Base-by-base conservation (phyloP, 2,888 invertebrate genomes). In the Thecocarcelia acutangulata region DNA sequence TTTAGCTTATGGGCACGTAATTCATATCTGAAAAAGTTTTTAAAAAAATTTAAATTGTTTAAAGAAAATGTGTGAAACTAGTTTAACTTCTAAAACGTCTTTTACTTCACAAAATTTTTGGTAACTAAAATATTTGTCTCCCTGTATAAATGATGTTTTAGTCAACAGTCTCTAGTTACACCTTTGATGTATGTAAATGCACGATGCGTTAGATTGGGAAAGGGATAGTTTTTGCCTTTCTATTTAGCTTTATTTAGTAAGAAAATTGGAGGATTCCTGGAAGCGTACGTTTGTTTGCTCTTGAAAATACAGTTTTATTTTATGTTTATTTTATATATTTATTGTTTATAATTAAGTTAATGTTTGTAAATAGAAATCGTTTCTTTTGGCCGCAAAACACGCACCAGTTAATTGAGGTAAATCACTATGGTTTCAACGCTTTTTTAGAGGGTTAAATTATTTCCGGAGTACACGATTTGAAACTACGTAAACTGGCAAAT, bases 341-440 rank as follows among this genome's bases (percentile, higher is more conserved):
- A 50, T 77, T 64, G 69, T 78, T 70, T 78, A 58, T 78, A 78
- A 82, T 82, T 78, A 78, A 78, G 78, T 82, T 82, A 75, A 72
- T 54, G 77, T 70, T 78, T 74, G 52, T 74, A 74, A 82, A 82
- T 73, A 59, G 21, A 64, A 74, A 46, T 54, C 46, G 33, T 76
- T 61, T 37, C 56, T 40, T 78, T 75, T 73, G 24, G 66, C 82
- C 82, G 73, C 82, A 78, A 78, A 75, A 82, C 82, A 78, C 82
- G 78, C 82, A 78, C 78, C 74, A 46, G 46, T 50, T 82, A 82
- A 82, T 82, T 82, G 74, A 63, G 52, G 54, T 59, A 76, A 81
- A 77, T 82, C 69, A 68, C 77, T 69, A 73, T 77, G 73, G 73
- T 40, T 19, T 70, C 69, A 64, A 52, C 52, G 48, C 24, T 63